phyloP scores from a whole-genome alignment of 2,888 invertebrate genomes.

The Hypolimnas misippus region DNA sequence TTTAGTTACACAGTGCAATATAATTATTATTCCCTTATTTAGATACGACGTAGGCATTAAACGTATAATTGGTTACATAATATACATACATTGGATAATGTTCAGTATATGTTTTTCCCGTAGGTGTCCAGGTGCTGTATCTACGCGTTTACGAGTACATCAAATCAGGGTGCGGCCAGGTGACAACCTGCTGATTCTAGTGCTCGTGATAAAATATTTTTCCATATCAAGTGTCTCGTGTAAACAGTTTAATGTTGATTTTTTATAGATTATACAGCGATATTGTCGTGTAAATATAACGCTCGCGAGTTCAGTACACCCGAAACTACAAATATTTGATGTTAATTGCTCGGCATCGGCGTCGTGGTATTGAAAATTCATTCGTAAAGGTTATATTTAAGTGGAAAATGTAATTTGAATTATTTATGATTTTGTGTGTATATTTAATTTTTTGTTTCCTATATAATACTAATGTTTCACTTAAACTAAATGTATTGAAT shows the following conservation, averaged over 20 bases:
- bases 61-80: too few species aligned
- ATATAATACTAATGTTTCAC: too few species aligned
- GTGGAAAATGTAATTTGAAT: neutral
- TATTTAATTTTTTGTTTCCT: too few species aligned
- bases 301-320: conserved; percentile 67
- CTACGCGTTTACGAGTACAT: conserved; percentile 22
- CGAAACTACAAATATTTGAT: conserved; percentile 61
- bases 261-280: conserved; percentile 71
- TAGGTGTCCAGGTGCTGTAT: conserved; percentile 30
- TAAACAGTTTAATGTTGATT: conserved; percentile 74
- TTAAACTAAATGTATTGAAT: too few species aligned
- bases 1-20: too few species aligned
- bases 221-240: conserved; percentile 75
- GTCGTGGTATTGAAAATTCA: neutral
- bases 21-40: too few species aligned
- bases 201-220: conserved; percentile 58
- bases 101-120: neutral
- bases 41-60: too few species aligned
- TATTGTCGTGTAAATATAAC: conserved; percentile 57
- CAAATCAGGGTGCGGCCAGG: conserved; percentile 40
- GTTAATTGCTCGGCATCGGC: conserved; percentile 15
- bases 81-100: neutral
- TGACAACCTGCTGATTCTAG: conserved; percentile 69
- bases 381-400: conserved; percentile 5
- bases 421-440: too few species aligned